These are phyloP conservation scores for Resseliella maxima DNA, from an alignment of 2,888 invertebrate species.

Conservation along the genomic window DNA sequence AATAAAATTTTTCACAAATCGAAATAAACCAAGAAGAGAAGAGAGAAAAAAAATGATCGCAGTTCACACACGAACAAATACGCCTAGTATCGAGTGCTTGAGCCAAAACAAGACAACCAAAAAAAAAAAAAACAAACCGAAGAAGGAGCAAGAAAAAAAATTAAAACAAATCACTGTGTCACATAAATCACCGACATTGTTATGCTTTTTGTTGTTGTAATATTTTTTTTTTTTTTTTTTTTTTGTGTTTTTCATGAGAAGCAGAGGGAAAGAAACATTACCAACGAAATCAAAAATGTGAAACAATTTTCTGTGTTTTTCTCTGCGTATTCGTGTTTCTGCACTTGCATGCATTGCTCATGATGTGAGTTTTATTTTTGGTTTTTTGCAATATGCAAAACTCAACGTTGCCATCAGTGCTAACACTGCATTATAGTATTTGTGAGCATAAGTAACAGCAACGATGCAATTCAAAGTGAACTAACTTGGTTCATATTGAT, in stretches of 20 bases:
- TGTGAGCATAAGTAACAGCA: neutral
- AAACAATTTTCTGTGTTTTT: slow-evolving; percentile 43
- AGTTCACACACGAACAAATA: neutral
- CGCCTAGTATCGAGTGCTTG: neutral
- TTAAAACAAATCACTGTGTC: slow-evolving; percentile 55
- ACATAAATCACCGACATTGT: slow-evolving; percentile 54
- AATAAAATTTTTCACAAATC: slow-evolving; percentile 55
- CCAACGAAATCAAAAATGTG: slow-evolving; percentile 30
- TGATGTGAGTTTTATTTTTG: neutral
- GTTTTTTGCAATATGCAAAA: slow-evolving; percentile 4
- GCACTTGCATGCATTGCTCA: slow-evolving; percentile 31
- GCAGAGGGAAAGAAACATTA: neutral
- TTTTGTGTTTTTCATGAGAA: neutral
- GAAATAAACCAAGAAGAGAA: neutral
- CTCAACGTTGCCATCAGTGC: neutral
- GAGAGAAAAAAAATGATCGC: neutral
- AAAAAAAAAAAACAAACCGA: slow-evolving; percentile 2
- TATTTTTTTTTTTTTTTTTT: neutral
- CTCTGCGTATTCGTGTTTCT: slow-evolving; percentile 52
- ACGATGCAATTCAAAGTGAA: neutral
- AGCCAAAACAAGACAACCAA: slow-evolving; percentile 17
- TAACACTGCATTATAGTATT: slow-evolving; percentile 16
- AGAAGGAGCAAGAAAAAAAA: neutral
- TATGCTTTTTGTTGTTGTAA: slow-evolving; percentile 8
- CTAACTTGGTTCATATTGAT: neutral